Conservation (phyloP, 2,797 vertebrate genomes). For the Pangasius krempfi region DNA sequence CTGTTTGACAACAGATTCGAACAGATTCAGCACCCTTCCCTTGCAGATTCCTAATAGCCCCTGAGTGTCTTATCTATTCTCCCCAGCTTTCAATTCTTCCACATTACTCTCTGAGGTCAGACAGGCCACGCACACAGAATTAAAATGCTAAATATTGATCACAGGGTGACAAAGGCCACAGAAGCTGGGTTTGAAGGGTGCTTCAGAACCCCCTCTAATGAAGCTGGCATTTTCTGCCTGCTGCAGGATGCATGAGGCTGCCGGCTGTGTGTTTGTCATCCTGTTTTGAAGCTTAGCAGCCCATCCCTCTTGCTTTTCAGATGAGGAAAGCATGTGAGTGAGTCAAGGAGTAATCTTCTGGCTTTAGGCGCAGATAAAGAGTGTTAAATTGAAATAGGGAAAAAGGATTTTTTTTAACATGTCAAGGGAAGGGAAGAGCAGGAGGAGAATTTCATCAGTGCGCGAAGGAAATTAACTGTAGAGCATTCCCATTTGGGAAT, state of each 20-base stretch:
- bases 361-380: slow-evolving; percentile 41
- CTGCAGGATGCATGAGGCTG: slow-evolving; percentile 51
- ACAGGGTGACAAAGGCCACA: slow-evolving; percentile 52
- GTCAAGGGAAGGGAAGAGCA: not conserved
- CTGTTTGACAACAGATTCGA: slow-evolving; percentile 22
- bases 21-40: slow-evolving; percentile 2
- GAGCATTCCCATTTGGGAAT: not conserved
- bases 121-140: slow-evolving; percentile 51
- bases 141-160: slow-evolving; percentile 63
- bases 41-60: slow-evolving; percentile 26
- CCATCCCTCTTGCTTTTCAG: slow-evolving; percentile 49
- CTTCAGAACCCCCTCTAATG: slow-evolving; percentile 59
- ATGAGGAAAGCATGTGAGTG: slow-evolving; percentile 31
- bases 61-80: slow-evolving; percentile 46
- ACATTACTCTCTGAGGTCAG: slow-evolving; percentile 50
- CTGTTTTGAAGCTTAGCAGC: slow-evolving; percentile 44
- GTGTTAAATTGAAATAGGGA: slow-evolving; percentile 22
- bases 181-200: slow-evolving; percentile 54
- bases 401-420: slow-evolving; percentile 31
- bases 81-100: slow-evolving; percentile 52
- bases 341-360: slow-evolving; percentile 48
- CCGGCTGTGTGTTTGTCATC: slow-evolving; percentile 49
- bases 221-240: slow-evolving; percentile 59
- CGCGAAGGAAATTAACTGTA: slow-evolving; percentile 6
- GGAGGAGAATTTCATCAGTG: not conserved